These are phyloP conservation scores for Periplaneta americana DNA, from an alignment of 1,140 invertebrate species.

Conservation along the genomic window DNA sequence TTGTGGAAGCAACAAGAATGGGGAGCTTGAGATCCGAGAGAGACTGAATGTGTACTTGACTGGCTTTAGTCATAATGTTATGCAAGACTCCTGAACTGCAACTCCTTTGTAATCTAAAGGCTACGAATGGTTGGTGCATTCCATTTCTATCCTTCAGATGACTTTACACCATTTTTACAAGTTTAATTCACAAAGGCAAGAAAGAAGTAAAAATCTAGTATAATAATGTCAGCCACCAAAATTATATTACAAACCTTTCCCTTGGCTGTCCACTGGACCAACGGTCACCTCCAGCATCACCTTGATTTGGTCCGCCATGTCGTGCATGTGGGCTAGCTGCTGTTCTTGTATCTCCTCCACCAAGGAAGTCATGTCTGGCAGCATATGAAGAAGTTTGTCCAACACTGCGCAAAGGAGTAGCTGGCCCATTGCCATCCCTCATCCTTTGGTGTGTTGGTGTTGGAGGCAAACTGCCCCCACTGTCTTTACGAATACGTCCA, in stretches of 20 bases:
- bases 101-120: too few species aligned
- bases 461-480: constrained; percentile 34
- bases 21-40: too few species aligned
- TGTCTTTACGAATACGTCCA: constrained; percentile 37
- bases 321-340: not conserved
- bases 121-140: too few species aligned
- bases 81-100: too few species aligned
- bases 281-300: constrained; percentile 7
- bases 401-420: constrained; percentile 3
- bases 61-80: too few species aligned
- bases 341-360: not conserved
- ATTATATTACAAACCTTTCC: constrained; percentile 4
- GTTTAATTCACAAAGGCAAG: too few species aligned
- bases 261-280: not conserved
- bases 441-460: constrained; percentile 31
- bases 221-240: too few species aligned
- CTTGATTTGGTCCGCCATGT: not conserved
- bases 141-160: too few species aligned
- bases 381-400: constrained; percentile 18
- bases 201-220: not conserved
- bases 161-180: too few species aligned
- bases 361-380: constrained; percentile 23
- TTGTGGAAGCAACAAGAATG: too few species aligned
- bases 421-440: constrained; percentile 9
- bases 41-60: too few species aligned